Conservation (phyloP, 2,113 vertebrate species). For the Emydocephalus ijimae region DNA sequence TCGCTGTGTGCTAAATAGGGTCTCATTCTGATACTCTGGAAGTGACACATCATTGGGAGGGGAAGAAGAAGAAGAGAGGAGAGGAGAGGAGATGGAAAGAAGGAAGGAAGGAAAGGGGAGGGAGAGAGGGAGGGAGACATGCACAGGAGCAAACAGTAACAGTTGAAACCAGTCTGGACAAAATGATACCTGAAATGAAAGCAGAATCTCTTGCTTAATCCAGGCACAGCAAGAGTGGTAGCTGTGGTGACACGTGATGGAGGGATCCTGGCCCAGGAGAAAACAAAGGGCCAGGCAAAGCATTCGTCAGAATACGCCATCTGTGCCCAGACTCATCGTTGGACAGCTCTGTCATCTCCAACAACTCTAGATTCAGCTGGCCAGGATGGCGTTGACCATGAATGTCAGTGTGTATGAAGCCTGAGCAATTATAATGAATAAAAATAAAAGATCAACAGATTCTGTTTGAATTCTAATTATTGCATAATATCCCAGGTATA, state of each 20-base stretch:
- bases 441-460: neutral
- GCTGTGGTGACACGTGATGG: neutral
- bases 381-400: neutral
- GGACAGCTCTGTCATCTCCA: neutral
- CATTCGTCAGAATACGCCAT: neutral
- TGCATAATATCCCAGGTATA: neutral
- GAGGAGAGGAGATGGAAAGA: neutral
- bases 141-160: neutral
- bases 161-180: neutral
- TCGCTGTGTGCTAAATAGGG: neutral
- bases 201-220: neutral
- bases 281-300: neutral
- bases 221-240: neutral
- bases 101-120: neutral
- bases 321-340: neutral
- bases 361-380: neutral
- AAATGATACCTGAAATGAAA: neutral
- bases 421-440: neutral
- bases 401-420: neutral
- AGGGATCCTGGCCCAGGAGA: neutral
- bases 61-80: neutral
- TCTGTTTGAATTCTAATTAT: neutral
- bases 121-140: neutral
- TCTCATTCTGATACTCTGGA: neutral
- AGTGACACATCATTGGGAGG: neutral